phyloP scores from a whole-genome alignment of 2,797 vertebrate genomes.

The Danio tinwini region DNA sequence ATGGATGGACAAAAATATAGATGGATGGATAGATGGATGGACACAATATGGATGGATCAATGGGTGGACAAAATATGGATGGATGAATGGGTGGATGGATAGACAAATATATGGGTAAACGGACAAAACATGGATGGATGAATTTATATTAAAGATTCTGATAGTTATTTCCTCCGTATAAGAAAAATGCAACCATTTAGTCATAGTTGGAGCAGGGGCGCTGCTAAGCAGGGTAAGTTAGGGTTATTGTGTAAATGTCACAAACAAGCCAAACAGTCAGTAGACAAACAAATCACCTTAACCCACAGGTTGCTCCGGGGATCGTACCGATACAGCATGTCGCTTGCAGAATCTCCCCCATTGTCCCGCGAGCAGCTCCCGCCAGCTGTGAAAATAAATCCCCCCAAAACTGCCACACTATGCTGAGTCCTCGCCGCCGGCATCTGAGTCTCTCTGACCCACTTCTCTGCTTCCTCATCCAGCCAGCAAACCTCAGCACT shows the following conservation, averaged over 20 bases:
- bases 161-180: too few species aligned
- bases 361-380: constrained; percentile 94
- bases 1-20: too few species aligned
- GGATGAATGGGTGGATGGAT: too few species aligned
- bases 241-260: neutral
- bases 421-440: constrained; percentile 91
- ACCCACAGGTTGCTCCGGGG: constrained; percentile 94
- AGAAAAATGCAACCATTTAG: neutral
- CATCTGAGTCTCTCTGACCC: constrained; percentile 89
- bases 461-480: constrained; percentile 78
- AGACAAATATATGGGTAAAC: too few species aligned
- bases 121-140: too few species aligned
- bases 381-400: constrained; percentile 90
- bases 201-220: neutral
- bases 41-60: too few species aligned
- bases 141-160: too few species aligned
- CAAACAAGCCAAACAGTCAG: neutral
- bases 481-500: constrained; percentile 89
- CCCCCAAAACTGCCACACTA: constrained; percentile 89
- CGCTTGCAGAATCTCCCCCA: constrained; percentile 89
- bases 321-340: constrained; percentile 94
- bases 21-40: too few species aligned
- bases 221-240: too few species aligned
- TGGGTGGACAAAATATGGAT: too few species aligned
- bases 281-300: constrained; percentile 77